Evolutionary conservation across 2,888 invertebrate genomes (phyloP), one percentile per base, ranked within the genome.

Genomic region (Muscina levida): DNA sequence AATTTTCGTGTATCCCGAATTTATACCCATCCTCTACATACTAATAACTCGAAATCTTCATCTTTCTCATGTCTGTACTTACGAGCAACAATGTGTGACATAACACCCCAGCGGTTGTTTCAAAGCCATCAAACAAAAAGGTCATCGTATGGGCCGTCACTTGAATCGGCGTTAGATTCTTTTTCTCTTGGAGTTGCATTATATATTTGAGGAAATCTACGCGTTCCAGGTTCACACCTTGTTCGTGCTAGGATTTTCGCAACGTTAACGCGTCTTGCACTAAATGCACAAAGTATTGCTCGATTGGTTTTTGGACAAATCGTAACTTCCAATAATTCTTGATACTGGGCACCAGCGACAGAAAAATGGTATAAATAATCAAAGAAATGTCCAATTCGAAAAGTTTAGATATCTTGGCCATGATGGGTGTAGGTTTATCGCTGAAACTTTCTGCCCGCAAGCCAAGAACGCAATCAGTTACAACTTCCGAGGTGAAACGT

Each of bases 241-340:
- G 74, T 22, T 84, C 77, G 0, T 72, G 82, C 6, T 19, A 37
- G 0, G 62, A 26, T 1, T 84, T 83, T 0, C 90, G 85, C 0
- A 87, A 67, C 26, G 87, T 81, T 6, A 89, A 72, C 0, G 89
- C 87, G 17, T 76, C 84, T 11, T 83, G 74, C 87, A 88, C 85
- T 0, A 90, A 75, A 1, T 83, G 75, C 0, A 82, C 56, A 26
- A 89, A 90, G 66, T 87, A 89, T 0, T 44, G 8, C 26, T 87
- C 97, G 86, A 97, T 97, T 0, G 92, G 93, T 0, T 89, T 91
- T 0, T 85, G 82, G 0, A 90, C 62, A 46, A 89, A 85, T 3
- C 85, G 84, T 0, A 84, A 22, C n/a, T 86, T 88, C n/a, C 83
- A 82, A 1, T 88, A 11, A 0, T 77, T 65, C 0, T 66, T 72